Evolutionary conservation across 2,888 invertebrate species (phyloP).

Genomic region (Tipula confusa): DNA sequence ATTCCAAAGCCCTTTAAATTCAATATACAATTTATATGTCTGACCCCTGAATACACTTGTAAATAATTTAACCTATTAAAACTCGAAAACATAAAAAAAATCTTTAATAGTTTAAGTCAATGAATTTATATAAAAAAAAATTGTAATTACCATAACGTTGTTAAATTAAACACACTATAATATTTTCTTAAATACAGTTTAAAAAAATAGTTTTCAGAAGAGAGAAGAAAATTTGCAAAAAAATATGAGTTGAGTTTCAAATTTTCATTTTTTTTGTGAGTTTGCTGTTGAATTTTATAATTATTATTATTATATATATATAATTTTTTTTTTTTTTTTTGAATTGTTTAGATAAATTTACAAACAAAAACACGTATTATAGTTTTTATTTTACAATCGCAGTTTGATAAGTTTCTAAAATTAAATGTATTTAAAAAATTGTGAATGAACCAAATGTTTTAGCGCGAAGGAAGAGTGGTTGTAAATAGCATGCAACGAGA

Average conservation of each 20-base stretch:
- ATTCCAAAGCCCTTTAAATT: background rate
- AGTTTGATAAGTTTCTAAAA: background rate
- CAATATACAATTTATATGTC: background rate
- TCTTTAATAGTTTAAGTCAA: slow-evolving; percentile 21
- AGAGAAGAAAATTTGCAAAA: slow-evolving; percentile 25
- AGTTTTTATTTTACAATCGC: background rate
- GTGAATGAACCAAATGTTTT: background rate
- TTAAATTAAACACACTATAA: background rate
- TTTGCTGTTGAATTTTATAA: slow-evolving; percentile 26
- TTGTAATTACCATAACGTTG: background rate
- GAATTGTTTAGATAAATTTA: slow-evolving; percentile 9
- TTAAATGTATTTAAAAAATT: background rate
- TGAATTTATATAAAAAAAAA: background rate
- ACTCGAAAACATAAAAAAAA: background rate
- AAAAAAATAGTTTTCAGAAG: background rate
- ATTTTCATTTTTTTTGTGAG: slow-evolving; percentile 28
- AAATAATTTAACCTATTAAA: background rate
- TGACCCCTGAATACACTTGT: background rate
- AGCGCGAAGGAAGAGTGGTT: background rate
- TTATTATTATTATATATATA: slow-evolving; percentile 6
- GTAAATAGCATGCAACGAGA: background rate
- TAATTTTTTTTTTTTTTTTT: too few relatives aligned
- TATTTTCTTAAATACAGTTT: background rate
- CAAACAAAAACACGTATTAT: slow-evolving; percentile 8
- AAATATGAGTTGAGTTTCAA: slow-evolving; percentile 26